phyloP scores from a whole-genome alignment of 2,888 invertebrate genomes.

The Archips xylosteana region DNA sequence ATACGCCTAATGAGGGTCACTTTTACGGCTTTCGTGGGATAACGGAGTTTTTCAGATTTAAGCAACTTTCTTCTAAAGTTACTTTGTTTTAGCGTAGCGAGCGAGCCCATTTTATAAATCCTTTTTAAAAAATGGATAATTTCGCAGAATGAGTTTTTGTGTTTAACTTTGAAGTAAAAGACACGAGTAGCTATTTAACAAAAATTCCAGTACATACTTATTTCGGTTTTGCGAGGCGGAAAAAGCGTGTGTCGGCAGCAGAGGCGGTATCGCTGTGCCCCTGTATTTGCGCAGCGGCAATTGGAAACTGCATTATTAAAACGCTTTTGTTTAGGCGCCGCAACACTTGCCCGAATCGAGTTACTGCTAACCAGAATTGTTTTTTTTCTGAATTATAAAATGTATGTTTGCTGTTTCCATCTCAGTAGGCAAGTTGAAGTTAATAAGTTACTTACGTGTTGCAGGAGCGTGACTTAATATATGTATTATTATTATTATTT shows the following conservation, averaged over 20 bases:
- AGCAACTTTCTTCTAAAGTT: slow-evolving; percentile 65
- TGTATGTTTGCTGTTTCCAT: slow-evolving; percentile 26
- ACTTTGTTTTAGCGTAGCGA: slow-evolving; percentile 50
- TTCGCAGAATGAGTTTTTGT: background rate
- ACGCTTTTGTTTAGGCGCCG: slow-evolving; percentile 81
- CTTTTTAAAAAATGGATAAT: slow-evolving; percentile 4
- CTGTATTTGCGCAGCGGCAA: slow-evolving; percentile 82
- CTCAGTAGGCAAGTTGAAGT: slow-evolving; percentile 23
- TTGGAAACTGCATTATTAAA: slow-evolving; percentile 86
- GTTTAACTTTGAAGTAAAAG: background rate
- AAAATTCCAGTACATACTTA: background rate
- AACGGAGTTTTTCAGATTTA: slow-evolving; percentile 77
- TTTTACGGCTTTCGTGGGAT: slow-evolving; percentile 79
- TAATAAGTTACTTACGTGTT: background rate
- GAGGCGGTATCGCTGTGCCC: slow-evolving; percentile 65
- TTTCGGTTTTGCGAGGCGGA: slow-evolving; percentile 30
- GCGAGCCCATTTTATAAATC: slow-evolving; percentile 52
- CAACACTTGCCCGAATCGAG: slow-evolving; percentile 71
- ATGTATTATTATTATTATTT: background rate
- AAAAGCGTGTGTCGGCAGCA: slow-evolving; percentile 59
- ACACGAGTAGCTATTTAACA: background rate
- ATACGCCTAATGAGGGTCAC: slow-evolving; percentile 81
- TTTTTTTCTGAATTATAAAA: slow-evolving; percentile 49
- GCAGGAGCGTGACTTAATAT: no score
- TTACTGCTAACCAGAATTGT: slow-evolving; percentile 47